Percentiles rank a stretch among this genome's conserved stretches.
These are phyloP conservation scores for Actinopyga echinites DNA, from an alignment of 53 echinoderm and acorn worm genomes.

Conservation along the genomic window DNA sequence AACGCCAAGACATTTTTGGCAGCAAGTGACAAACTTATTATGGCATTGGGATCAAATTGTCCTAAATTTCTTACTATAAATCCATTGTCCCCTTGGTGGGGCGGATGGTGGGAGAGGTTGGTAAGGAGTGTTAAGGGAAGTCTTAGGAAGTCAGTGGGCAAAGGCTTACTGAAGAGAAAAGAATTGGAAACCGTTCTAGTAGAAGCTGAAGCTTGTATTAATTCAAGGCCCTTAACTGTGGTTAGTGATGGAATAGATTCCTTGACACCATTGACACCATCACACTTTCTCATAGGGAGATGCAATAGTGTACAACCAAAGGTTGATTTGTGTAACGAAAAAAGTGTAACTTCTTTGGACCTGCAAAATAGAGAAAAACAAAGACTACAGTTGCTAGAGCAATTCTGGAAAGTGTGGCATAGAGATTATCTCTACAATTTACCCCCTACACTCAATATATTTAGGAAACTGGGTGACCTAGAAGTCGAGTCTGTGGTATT, in stretches of 20 bases:
- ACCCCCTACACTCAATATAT: background rate
- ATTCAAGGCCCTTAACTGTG: background rate
- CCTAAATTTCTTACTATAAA: background rate
- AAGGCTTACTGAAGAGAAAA: constrained; percentile 1
- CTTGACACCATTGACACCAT: background rate
- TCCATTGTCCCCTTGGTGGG: constrained; percentile 7
- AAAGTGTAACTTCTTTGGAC: background rate
- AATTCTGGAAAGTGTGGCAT: constrained; percentile 16
- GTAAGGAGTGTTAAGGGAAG: constrained; percentile 13
- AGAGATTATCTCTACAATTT: constrained; percentile 24
- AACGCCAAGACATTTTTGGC: constrained; percentile 28
- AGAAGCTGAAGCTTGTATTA: constrained; percentile 2
- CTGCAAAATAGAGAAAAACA: background rate
- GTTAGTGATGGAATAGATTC: background rate
- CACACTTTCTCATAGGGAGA: background rate
- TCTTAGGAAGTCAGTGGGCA: background rate
- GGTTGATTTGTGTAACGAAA: background rate
- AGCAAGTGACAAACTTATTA: background rate
- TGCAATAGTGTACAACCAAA: background rate
- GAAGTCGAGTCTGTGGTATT: constrained; percentile 1
- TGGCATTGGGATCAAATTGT: background rate
- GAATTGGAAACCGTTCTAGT: background rate
- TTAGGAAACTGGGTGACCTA: background rate
- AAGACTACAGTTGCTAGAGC: background rate
- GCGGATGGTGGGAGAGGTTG: constrained; percentile 34